Evolutionary conservation across 35 echinoderm and acorn worm species (phyloP).

Genomic region (Heliocidaris erythrogramma): DNA sequence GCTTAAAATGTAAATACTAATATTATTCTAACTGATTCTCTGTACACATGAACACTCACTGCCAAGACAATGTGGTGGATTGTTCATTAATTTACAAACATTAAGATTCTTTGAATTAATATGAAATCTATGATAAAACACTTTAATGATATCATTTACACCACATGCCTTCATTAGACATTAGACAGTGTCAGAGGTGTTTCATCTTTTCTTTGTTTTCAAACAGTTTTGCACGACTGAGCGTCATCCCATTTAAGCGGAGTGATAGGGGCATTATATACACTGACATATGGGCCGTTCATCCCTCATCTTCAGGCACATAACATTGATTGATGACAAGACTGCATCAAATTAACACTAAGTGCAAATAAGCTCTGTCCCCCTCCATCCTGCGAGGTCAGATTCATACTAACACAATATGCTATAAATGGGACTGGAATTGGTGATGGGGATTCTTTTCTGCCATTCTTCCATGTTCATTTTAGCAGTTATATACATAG

Average conservation of each 20-base stretch:
- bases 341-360: constrained; percentile 12
- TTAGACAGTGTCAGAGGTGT: background rate
- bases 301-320: background rate
- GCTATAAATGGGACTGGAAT: background rate
- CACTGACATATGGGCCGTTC: background rate
- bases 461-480: no score
- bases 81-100: background rate
- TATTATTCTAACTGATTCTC: background rate
- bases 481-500: background rate
- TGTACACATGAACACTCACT: background rate
- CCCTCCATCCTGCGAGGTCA: background rate
- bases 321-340: background rate
- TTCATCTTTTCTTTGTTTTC: background rate
- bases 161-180: background rate
- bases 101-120: background rate
- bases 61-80: background rate
- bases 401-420: constrained; percentile 18
- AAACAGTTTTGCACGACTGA: background rate
- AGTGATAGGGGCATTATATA: background rate
- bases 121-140: background rate
- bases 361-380: background rate
- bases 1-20: background rate
- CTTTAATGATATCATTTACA: background rate
- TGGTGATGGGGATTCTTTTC: background rate
- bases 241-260: background rate